These are phyloP conservation scores for Diphyllodes magnificus DNA, from an alignment of 2,113 vertebrate genomes.

Conservation along the genomic window DNA sequence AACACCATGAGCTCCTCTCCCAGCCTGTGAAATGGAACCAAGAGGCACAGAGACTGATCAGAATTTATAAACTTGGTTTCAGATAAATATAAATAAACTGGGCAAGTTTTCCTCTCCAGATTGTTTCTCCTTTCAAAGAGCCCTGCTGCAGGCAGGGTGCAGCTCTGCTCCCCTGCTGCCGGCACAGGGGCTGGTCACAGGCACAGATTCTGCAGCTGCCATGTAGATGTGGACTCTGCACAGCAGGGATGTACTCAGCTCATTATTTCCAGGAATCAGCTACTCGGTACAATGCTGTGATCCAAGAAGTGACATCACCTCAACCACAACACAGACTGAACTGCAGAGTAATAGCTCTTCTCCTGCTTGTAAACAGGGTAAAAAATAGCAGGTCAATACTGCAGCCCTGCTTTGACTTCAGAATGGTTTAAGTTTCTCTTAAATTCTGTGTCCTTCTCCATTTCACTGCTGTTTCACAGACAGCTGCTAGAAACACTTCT, in stretches of 20 bases:
- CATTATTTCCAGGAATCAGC: not conserved
- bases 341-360: not conserved
- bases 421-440: not conserved
- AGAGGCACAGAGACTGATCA: rapidly evolving
- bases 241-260: not conserved
- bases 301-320: not conserved
- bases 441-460: not conserved
- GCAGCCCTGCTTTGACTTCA: not conserved
- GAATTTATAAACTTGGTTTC: not conserved
- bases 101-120: not conserved
- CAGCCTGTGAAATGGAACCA: rapidly evolving
- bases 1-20: not conserved
- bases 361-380: not conserved
- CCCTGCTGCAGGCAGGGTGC: not conserved
- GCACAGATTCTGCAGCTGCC: not conserved
- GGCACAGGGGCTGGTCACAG: rapidly evolving
- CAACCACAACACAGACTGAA: not conserved
- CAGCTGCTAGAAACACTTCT: not conserved
- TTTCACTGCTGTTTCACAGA: not conserved
- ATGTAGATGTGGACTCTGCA: not conserved
- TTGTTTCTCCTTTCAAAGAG: not conserved
- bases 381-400: not conserved
- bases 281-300: not conserved
- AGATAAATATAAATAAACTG: not conserved
- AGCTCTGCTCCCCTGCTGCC: not conserved